A percentile compares a stretch with the other conserved stretches of the same genome.
Evolutionary conservation across 1,140 invertebrate genomes (phyloP).

Genomic region (Sweltsa coloradensis): DNA sequence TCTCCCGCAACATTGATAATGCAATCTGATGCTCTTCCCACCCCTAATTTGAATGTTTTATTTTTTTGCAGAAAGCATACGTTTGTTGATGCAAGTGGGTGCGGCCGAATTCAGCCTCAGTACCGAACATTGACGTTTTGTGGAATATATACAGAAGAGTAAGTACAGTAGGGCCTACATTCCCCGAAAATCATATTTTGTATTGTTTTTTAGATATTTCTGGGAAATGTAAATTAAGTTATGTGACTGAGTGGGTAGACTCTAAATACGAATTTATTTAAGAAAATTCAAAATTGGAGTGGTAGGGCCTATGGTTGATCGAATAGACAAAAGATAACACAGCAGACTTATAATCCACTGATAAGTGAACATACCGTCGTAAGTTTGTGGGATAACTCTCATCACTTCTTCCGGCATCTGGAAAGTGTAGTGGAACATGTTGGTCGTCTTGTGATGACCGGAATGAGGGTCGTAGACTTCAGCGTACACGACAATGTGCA

Average conservation of each 20-base stretch:
- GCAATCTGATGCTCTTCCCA: no score
- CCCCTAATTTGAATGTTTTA: no score
- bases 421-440: conserved; percentile 69
- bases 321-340: conserved; percentile 1
- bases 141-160: no score
- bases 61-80: no score
- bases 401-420: conserved; percentile 37
- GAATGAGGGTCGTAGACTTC: conserved; percentile 49
- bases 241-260: background rate
- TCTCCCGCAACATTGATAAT: no score
- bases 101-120: no score
- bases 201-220: background rate
- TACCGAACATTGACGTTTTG: no score
- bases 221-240: background rate
- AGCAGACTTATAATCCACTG: background rate
- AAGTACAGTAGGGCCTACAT: no score
- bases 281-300: background rate
- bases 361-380: conserved; percentile 39
- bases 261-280: background rate
- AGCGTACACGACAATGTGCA: conserved; percentile 54
- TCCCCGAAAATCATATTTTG: no score
- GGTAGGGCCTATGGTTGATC: background rate
- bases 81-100: no score
- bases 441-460: conserved; percentile 46
- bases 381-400: conserved; percentile 50